phyloP scores from a whole-genome alignment of 2,888 invertebrate genomes.

The Fragum whitleyi region DNA sequence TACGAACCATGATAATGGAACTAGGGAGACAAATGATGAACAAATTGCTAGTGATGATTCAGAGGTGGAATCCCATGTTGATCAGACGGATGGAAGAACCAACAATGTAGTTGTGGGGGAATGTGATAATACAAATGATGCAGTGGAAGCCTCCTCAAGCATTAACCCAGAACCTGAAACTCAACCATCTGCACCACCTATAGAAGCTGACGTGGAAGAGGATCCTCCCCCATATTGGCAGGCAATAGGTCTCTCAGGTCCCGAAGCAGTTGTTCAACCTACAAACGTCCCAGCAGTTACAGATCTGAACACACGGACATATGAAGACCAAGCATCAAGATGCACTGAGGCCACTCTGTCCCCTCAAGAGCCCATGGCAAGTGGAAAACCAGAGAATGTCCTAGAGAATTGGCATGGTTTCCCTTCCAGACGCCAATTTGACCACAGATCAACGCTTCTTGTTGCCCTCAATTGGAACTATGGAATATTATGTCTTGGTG shows the following conservation, averaged over 20 bases:
- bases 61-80: background rate
- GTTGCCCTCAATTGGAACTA: slow-evolving; percentile 50
- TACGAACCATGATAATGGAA: background rate
- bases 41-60: background rate
- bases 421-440: slow-evolving; percentile 49
- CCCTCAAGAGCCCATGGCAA: background rate
- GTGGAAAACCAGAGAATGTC: slow-evolving; percentile 1
- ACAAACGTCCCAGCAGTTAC: slow-evolving; percentile 8
- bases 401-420: slow-evolving; percentile 57
- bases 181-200: slow-evolving; percentile 38
- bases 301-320: slow-evolving; percentile 9
- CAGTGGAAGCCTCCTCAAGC: background rate
- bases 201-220: slow-evolving; percentile 31
- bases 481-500: slow-evolving; percentile 49
- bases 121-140: background rate
- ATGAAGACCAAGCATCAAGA: slow-evolving; percentile 13
- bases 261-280: slow-evolving; percentile 16
- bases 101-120: background rate
- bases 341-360: background rate
- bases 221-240: slow-evolving; percentile 68
- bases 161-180: background rate
- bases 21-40: background rate
- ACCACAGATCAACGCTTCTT: slow-evolving; percentile 34
- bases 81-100: no score
- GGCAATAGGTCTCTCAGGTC: slow-evolving; percentile 55